These are phyloP conservation scores for Lagopus leucura DNA, from an alignment of 2,113 vertebrate species.

Conservation along the genomic window DNA sequence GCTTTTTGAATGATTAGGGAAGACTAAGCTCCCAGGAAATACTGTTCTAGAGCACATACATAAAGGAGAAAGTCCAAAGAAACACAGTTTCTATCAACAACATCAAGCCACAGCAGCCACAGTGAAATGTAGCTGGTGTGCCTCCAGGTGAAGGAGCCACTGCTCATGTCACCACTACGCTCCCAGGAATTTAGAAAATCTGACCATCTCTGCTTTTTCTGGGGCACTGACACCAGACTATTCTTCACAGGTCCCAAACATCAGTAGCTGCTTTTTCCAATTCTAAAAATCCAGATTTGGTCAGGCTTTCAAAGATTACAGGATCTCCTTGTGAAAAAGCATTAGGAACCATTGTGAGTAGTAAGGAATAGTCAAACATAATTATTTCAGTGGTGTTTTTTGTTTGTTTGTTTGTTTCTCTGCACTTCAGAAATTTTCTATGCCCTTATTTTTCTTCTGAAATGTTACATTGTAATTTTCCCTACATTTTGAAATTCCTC, in stretches of 20 bases:
- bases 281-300: neutral
- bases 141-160: neutral
- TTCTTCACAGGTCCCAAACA: neutral
- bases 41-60: neutral
- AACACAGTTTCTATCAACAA: neutral
- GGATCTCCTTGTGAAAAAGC: neutral
- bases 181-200: neutral
- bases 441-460: neutral
- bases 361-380: neutral
- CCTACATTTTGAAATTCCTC: neutral
- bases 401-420: neutral
- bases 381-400: neutral
- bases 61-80: neutral
- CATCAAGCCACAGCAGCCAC: neutral
- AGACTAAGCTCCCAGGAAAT: neutral
- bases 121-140: neutral
- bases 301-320: neutral
- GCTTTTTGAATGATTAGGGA: neutral
- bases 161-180: neutral
- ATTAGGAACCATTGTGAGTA: neutral
- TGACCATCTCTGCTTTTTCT: neutral
- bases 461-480: neutral
- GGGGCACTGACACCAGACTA: neutral
- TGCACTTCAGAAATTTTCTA: neutral
- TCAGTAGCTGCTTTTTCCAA: neutral